phyloP scores from a whole-genome alignment of 2,888 invertebrate species.

The Masnerella sp. region DNA sequence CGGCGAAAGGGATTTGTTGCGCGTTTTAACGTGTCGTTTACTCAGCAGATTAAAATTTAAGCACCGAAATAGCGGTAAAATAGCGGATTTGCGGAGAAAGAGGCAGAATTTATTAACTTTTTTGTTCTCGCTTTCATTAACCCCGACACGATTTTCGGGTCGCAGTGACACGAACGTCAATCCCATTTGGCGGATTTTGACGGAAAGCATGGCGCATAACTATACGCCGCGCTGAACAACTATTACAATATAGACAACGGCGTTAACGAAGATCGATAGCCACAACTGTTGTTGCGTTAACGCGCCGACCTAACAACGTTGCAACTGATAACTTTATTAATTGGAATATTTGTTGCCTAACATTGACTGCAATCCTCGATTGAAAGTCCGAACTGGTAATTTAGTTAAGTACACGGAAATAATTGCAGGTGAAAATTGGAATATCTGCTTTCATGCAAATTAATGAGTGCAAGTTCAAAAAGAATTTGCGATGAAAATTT shows the following conservation, averaged over 20 bases:
- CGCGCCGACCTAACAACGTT: neutral
- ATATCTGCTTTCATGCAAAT: too few species aligned
- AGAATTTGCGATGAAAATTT: too few species aligned
- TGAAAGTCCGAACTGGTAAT: too few species aligned
- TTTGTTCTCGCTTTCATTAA: too few species aligned
- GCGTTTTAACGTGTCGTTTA: constrained; percentile 2
- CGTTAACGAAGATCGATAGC: constrained; percentile 18
- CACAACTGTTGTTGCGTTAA: constrained; percentile 8
- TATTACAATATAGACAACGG: constrained; percentile 5
- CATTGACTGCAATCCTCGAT: too few species aligned
- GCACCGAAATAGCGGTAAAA: too few species aligned
- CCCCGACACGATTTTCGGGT: too few species aligned
- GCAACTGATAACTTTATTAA: neutral
- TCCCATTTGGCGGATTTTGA: neutral
- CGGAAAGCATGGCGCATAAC: constrained; percentile 5
- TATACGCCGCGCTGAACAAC: constrained; percentile 9
- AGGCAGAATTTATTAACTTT: neutral
- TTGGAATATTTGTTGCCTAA: constrained; percentile 1
- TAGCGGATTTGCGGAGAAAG: neutral
- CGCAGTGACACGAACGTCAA: too few species aligned
- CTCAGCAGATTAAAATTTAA: neutral
- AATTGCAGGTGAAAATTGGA: too few species aligned
- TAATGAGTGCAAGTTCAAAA: too few species aligned
- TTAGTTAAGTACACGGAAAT: too few species aligned
- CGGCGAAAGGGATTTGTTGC: constrained; percentile 22